These are phyloP conservation scores for Meloidogyne floridensis DNA, from an alignment of 1,140 invertebrate species.

Conservation along the genomic window DNA sequence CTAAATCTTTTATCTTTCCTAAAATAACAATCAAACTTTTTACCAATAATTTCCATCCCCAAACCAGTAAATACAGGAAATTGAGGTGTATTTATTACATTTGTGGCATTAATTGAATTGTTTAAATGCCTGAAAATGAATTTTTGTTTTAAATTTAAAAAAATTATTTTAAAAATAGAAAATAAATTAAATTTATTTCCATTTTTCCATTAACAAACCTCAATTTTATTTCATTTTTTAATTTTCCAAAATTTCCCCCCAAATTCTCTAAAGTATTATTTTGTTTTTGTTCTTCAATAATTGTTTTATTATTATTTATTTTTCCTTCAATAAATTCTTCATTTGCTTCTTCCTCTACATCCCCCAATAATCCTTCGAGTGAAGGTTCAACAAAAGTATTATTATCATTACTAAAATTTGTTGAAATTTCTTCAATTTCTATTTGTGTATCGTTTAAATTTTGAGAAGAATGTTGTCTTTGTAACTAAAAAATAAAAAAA, in stretches of 20 bases:
- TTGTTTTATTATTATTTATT: neutral
- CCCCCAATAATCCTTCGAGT: neutral
- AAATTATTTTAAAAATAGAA: too few species aligned
- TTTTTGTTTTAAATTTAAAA: too few species aligned
- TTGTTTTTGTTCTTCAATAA: neutral
- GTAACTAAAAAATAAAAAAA: neutral
- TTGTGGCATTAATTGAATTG: neutral
- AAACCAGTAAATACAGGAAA: constrained; percentile 29
- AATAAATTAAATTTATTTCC: too few species aligned
- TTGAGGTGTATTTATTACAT: constrained; percentile 17
- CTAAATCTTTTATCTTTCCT: too few species aligned
- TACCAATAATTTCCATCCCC: constrained; percentile 27
- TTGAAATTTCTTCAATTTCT: constrained; percentile 9
- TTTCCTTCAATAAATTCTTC: neutral
- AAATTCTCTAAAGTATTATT: neutral
- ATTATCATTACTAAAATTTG: neutral
- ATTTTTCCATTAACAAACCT: neutral
- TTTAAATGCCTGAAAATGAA: neutral
- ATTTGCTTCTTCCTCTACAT: neutral
- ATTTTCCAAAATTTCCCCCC: neutral
- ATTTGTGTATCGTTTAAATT: neutral
- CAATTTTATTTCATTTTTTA: constrained; percentile 1
- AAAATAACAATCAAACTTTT: too few species aligned
- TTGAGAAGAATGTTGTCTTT: neutral
- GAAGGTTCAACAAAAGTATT: neutral